phyloP scores from a whole-genome alignment of 2,888 invertebrate species.

The Xestia c-nigrum region DNA sequence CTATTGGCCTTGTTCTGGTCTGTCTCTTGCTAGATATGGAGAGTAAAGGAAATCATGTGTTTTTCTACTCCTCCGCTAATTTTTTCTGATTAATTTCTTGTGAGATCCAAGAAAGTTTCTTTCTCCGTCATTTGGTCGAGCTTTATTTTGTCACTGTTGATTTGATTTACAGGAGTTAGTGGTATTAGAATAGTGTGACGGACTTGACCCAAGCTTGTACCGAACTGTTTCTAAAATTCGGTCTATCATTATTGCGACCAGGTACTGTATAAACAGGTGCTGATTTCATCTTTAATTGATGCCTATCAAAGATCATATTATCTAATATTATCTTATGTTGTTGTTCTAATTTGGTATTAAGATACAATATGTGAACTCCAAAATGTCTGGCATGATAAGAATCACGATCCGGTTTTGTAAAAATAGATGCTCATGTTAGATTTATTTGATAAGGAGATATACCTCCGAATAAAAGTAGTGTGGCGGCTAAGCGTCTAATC shows the following conservation, averaged over 20 bases:
- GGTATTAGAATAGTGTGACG: neutral
- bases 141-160: neutral
- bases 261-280: neutral
- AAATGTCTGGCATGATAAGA: conserved; percentile 22
- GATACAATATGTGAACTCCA: conserved; percentile 4
- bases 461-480: conserved; percentile 10
- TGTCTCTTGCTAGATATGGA: neutral
- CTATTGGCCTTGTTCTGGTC: neutral
- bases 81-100: neutral
- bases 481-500: neutral
- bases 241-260: neutral
- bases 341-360: conserved; percentile 8
- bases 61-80: neutral
- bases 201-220: neutral
- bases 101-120: neutral
- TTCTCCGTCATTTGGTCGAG: neutral
- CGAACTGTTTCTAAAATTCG: neutral
- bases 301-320: neutral
- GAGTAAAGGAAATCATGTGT: neutral
- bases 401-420: neutral
- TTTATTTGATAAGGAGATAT: conserved; percentile 7
- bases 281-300: conserved; percentile 1
- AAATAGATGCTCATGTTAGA: conserved; percentile 12
- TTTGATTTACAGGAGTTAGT: neutral
- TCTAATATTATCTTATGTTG: too few species aligned